These are phyloP conservation scores for Ceratina australensis DNA, from an alignment of 1,140 invertebrate genomes.

Conservation along the genomic window DNA sequence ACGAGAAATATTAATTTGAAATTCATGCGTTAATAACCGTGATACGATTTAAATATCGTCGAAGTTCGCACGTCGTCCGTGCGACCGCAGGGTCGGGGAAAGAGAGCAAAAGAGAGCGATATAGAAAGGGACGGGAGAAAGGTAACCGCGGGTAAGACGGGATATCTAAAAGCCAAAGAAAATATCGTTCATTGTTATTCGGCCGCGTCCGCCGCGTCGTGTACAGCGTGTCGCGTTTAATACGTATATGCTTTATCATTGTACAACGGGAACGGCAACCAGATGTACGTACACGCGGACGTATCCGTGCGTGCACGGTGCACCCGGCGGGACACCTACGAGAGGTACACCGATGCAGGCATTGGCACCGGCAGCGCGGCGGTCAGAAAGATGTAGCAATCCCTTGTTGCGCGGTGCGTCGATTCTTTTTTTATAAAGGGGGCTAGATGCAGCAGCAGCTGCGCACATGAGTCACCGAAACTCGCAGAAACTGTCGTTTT, in stretches of 20 bases:
- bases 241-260: conserved; percentile 34
- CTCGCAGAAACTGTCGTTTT: conserved; percentile 9
- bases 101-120: conserved; percentile 15
- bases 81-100: not conserved
- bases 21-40: not conserved
- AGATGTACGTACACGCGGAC: conserved; percentile 4
- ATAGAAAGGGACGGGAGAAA: conserved; percentile 38
- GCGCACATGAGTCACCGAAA: conserved; percentile 44
- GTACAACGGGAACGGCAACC: conserved; percentile 28
- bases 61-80: too few species aligned
- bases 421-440: conserved; percentile 61
- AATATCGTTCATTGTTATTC: conserved; percentile 40
- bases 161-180: conserved; percentile 21
- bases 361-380: conserved; percentile 52
- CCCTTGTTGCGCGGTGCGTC: conserved; percentile 44
- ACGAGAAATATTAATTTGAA: too few species aligned
- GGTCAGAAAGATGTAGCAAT: conserved; percentile 53
- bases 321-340: conserved; percentile 45
- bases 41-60: too few species aligned
- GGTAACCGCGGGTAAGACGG: conserved; percentile 2
- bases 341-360: conserved; percentile 4
- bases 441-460: conserved; percentile 40
- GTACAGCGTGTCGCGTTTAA: conserved; percentile 30
- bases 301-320: too few species aligned
- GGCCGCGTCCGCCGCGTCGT: conserved; percentile 25